Conservation (phyloP, 2,113 vertebrate species). For the Leptocoma aspasia region DNA sequence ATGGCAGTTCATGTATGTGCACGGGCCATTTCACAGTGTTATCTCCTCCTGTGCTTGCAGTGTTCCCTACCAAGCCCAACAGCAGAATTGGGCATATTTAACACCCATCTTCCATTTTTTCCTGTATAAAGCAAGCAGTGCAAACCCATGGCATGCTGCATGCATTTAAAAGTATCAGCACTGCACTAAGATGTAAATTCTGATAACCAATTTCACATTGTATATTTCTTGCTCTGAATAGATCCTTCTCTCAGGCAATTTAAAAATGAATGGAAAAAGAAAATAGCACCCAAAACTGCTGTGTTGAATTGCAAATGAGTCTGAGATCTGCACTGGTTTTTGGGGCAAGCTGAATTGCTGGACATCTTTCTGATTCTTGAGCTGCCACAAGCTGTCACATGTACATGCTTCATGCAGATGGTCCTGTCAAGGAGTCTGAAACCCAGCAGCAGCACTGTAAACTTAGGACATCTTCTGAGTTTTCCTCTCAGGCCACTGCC, state of each 20-base stretch:
- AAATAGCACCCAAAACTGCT: neutral
- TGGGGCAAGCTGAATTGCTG: neutral
- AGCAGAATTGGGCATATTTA: neutral
- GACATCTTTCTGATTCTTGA: neutral
- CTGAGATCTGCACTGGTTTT: neutral
- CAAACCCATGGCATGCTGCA: neutral
- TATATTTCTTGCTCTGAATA: neutral
- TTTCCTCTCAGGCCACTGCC: neutral
- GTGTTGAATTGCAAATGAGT: neutral
- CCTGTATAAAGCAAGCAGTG: neutral
- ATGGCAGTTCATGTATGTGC: neutral
- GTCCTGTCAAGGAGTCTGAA: neutral
- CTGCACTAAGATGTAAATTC: neutral
- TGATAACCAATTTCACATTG: neutral
- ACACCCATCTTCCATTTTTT: neutral
- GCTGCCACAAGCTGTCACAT: neutral
- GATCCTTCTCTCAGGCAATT: neutral
- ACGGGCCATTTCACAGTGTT: neutral
- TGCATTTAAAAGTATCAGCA: neutral
- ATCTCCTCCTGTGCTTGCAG: fast-evolving
- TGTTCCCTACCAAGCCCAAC: neutral
- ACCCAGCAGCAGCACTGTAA: neutral
- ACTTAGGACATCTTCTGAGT: neutral
- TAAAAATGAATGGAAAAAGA: neutral
- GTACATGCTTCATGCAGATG: neutral